Evolutionary conservation across 1,140 invertebrate species (phyloP).

Genomic region (Rhyacophila brunnea): DNA sequence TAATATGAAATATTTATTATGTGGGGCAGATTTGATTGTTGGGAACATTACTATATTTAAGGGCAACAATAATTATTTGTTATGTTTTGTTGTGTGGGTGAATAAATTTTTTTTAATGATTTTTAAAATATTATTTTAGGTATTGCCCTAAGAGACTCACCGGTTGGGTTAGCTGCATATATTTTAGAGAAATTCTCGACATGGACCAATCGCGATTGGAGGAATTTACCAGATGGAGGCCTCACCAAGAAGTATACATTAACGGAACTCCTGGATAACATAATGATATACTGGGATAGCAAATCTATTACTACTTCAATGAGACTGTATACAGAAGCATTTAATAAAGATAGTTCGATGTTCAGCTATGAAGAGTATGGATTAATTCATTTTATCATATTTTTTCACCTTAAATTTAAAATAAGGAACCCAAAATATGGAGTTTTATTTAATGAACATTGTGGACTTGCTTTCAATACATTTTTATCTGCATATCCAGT

Average conservation of each 20-base stretch:
- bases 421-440: no score
- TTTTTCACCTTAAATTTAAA: no score
- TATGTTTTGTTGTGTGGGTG: no score
- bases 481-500: no score
- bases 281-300: constrained; percentile 78
- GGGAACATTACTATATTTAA: no score
- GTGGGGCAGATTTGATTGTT: neutral
- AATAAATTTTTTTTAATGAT: neutral
- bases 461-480: no score
- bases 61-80: no score
- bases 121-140: constrained; percentile 47
- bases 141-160: constrained; percentile 59
- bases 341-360: constrained; percentile 40
- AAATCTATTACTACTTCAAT: constrained; percentile 65
- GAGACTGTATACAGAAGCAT: constrained; percentile 64
- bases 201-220: constrained; percentile 56
- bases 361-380: constrained; percentile 39
- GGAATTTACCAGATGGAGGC: constrained; percentile 55
- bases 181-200: constrained; percentile 73
- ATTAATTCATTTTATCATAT: no score
- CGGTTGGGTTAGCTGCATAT: constrained; percentile 69
- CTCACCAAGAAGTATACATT: constrained; percentile 57
- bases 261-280: constrained; percentile 68
- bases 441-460: no score
- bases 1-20: neutral